phyloP scores from a whole-genome alignment of 1,140 invertebrate species.

The Tetramorium alpestre region DNA sequence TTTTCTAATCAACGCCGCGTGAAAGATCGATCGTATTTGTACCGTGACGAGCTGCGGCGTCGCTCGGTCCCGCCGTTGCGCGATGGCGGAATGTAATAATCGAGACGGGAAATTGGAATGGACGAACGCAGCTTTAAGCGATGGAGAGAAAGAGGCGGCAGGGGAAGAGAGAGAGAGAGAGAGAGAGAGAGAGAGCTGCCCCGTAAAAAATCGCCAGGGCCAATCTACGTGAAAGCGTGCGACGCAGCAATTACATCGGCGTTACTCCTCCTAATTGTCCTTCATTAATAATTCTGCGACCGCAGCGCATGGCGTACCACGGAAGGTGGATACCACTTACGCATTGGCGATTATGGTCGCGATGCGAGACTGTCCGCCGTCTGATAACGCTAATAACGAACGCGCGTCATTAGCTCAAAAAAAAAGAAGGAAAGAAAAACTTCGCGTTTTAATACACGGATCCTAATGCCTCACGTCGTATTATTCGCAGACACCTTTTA shows the following conservation, averaged over 20 bases:
- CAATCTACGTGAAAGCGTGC: slow-evolving; percentile 62
- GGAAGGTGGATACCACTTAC: slow-evolving; percentile 63
- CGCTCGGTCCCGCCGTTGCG: slow-evolving; percentile 17
- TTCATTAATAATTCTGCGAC: slow-evolving; percentile 79
- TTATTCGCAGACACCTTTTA: background rate
- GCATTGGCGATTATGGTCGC: slow-evolving; percentile 33
- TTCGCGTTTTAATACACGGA: slow-evolving; percentile 1
- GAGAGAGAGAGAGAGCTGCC: background rate
- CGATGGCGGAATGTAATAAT: slow-evolving; percentile 48
- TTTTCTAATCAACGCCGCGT: slow-evolving; percentile 60
- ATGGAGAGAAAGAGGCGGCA: background rate
- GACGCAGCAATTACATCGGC: slow-evolving; percentile 75
- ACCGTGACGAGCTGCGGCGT: slow-evolving; percentile 44
- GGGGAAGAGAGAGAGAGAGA: background rate
- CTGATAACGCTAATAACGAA: slow-evolving; percentile 36
- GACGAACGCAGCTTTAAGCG: background rate
- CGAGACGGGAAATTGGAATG: slow-evolving; percentile 53
- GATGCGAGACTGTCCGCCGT: slow-evolving; percentile 1
- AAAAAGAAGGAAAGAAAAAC: background rate
- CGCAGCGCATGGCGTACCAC: slow-evolving; percentile 74
- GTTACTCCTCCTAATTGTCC: slow-evolving; percentile 78
- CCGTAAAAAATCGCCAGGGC: slow-evolving; percentile 40
- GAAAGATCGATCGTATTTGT: slow-evolving; percentile 60
- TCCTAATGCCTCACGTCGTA: background rate
- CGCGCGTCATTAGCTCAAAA: slow-evolving; percentile 28